Evolutionary conservation across 2,113 vertebrate species (phyloP).

Genomic region (Aepyceros melampus): DNA sequence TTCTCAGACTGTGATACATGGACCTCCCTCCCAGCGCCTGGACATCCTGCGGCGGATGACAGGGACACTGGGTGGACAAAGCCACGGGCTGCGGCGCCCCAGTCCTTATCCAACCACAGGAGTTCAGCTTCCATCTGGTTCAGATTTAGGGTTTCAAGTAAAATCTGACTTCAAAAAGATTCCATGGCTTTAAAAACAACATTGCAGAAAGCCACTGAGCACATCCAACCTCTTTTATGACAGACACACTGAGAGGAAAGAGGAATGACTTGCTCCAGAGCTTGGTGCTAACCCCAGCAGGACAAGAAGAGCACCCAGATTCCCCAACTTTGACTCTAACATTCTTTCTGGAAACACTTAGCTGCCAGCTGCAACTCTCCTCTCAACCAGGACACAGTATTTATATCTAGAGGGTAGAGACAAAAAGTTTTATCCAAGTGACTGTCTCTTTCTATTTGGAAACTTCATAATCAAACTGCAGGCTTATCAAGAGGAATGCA

Average conservation of each 20-base stretch:
- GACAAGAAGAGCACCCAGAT: neutral
- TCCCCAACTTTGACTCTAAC: neutral
- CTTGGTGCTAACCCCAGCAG: neutral
- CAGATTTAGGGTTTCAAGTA: neutral
- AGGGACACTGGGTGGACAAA: neutral
- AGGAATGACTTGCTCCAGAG: neutral
- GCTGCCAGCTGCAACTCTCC: neutral
- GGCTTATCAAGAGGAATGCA: neutral
- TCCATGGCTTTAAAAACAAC: neutral
- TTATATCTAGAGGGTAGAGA: neutral
- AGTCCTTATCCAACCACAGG: neutral
- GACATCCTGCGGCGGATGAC: neutral
- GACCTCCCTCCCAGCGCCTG: rapidly evolving
- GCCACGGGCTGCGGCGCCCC: rapidly evolving
- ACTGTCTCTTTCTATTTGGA: neutral
- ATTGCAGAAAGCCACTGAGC: neutral
- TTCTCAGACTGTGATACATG: neutral
- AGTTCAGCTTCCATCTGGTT: neutral
- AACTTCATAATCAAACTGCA: neutral
- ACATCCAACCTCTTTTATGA: neutral
- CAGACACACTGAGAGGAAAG: neutral
- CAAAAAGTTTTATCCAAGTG: neutral
- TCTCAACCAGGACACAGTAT: too few species aligned
- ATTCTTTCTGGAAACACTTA: neutral
- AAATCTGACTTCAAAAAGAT: neutral